Conservation (phyloP, 2,888 invertebrate species). For the Chymomyza caudatula region DNA sequence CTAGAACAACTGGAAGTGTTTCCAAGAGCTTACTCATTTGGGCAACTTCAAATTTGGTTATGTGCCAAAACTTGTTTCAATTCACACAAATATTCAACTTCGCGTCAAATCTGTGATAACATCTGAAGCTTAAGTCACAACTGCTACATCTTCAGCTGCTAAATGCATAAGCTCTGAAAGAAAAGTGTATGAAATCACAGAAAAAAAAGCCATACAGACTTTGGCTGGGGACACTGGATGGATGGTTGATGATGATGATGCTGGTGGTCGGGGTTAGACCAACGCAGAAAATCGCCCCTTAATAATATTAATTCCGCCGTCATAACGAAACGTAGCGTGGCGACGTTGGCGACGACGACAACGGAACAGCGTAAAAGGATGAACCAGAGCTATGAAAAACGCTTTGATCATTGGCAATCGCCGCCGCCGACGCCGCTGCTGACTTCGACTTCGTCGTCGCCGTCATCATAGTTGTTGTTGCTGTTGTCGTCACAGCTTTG, state of each 20-base stretch:
- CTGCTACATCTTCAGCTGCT: neutral
- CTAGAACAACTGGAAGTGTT: too few species aligned
- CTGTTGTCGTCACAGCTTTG: constrained; percentile 14
- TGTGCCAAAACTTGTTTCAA: too few species aligned
- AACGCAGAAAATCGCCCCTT: constrained; percentile 60
- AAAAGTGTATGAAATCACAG: neutral
- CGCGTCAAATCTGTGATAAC: neutral
- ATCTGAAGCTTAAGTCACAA: too few species aligned
- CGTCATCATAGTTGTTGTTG: neutral
- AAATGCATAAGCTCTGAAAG: neutral
- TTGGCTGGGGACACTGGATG: neutral
- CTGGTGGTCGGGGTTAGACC: constrained; percentile 8
- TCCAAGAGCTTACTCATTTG: too few species aligned
- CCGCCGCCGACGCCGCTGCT: neutral
- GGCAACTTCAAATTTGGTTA: too few species aligned
- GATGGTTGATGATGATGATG: neutral
- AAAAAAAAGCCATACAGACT: neutral
- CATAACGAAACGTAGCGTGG: constrained; percentile 61
- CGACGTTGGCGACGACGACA: constrained; percentile 6
- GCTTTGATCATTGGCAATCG: constrained; percentile 61
- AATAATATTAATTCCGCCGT: constrained; percentile 71
- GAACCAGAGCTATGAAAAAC: constrained; percentile 49
- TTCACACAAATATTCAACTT: too few species aligned
- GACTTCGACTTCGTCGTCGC: neutral
- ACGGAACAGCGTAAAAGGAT: constrained; percentile 25